A percentile compares a stretch with the other conserved stretches of the same genome.
Evolutionary conservation across 2,797 vertebrate species (phyloP).

Genomic region (Leucoraja ocellata): DNA sequence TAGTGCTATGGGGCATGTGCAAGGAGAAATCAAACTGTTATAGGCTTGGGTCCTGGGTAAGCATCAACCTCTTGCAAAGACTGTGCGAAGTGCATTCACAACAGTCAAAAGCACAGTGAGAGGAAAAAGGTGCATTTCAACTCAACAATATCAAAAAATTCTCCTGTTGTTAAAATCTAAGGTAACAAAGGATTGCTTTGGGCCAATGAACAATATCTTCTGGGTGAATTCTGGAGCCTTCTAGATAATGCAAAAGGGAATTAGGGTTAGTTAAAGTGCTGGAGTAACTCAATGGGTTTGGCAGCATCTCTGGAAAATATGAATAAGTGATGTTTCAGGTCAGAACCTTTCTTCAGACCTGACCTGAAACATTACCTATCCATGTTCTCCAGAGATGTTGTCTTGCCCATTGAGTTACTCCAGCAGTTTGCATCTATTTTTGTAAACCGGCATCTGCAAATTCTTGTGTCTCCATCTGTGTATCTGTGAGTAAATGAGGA

Average conservation of each 20-base stretch:
- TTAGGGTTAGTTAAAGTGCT: too few relatives aligned
- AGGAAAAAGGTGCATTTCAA: not conserved
- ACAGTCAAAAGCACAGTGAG: not conserved
- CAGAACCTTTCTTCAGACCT: too few relatives aligned
- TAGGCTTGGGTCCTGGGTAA: not conserved
- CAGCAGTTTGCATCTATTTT: too few relatives aligned
- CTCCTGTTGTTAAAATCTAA: not conserved
- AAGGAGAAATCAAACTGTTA: not conserved
- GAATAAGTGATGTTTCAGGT: too few relatives aligned
- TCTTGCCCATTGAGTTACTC: too few relatives aligned
- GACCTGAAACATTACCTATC: too few relatives aligned
- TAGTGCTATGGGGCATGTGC: not conserved
- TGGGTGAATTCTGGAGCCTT: not conserved
- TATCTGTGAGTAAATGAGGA: too few relatives aligned
- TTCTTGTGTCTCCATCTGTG: too few relatives aligned
- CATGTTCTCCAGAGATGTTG: too few relatives aligned
- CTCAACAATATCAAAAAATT: not conserved
- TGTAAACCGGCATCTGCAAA: too few relatives aligned
- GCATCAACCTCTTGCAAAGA: not conserved
- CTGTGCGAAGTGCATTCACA: not conserved
- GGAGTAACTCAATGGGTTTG: too few relatives aligned
- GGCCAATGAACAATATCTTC: not conserved
- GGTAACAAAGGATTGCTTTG: not conserved
- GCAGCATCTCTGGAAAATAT: too few relatives aligned
- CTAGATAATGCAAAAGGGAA: not conserved